phyloP scores from a whole-genome alignment of 2,888 invertebrate genomes.

The Eupithecia subumbrata region DNA sequence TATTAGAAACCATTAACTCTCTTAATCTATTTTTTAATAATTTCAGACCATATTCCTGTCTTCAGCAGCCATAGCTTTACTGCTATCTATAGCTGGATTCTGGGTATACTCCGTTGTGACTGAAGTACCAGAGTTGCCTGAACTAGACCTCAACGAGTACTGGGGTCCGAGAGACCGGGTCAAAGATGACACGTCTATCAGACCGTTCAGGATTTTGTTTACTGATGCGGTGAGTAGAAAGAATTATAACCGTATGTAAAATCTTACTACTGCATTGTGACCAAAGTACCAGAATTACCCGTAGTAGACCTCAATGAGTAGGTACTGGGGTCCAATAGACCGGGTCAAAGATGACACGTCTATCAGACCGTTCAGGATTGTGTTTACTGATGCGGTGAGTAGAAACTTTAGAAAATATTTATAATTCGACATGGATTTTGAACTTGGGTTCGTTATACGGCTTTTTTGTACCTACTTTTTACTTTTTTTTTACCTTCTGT shows the following conservation, averaged over 20 bases:
- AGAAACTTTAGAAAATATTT: background rate
- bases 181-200: constrained; percentile 77
- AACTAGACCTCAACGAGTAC: constrained; percentile 64
- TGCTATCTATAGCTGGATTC: constrained; percentile 46
- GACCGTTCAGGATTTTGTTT: constrained; percentile 85
- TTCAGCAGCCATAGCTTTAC: constrained; percentile 29
- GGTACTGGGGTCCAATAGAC: constrained; percentile 69
- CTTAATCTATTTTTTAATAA: background rate
- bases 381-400: constrained; percentile 85
- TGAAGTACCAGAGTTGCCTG: constrained; percentile 62
- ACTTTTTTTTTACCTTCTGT: too few species aligned
- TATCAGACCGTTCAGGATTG: constrained; percentile 85
- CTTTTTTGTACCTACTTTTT: background rate
- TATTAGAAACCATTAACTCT: too few species aligned
- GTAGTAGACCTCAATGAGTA: too few species aligned
- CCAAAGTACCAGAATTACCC: too few species aligned
- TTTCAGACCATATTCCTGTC: constrained; percentile 35
- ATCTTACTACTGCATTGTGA: too few species aligned
- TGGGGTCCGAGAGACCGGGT: constrained; percentile 64
- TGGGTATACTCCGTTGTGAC: constrained; percentile 52
- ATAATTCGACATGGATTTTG: background rate
- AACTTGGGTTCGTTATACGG: background rate
- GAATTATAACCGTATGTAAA: too few species aligned
- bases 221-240: constrained; percentile 82
- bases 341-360: constrained; percentile 67